Percentiles rank a stretch among this genome's conserved stretches.
phyloP scores from a whole-genome alignment of 2,113 vertebrate genomes.

The Epinephelus fuscoguttatus region DNA sequence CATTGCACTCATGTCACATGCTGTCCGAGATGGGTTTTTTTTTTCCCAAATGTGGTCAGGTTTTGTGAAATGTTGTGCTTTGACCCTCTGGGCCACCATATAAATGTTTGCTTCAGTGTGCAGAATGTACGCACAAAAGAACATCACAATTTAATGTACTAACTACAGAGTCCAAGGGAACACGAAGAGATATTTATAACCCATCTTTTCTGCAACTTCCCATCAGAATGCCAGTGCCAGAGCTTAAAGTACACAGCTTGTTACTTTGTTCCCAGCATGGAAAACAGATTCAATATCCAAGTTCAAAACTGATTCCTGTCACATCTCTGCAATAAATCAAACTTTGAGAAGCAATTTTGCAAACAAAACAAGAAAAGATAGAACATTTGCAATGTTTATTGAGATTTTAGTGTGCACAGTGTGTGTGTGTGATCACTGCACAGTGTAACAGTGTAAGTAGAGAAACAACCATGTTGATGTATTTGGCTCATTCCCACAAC shows the following conservation, averaged over 20 bases:
- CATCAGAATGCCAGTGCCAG: constrained; percentile 25
- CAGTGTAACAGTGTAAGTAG: not conserved
- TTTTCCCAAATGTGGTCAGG: too few relatives aligned
- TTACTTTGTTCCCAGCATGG: constrained; percentile 26
- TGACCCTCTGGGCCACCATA: too few relatives aligned
- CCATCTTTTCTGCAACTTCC: constrained; percentile 38
- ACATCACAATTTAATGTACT: not conserved
- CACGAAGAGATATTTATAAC: constrained; percentile 37
- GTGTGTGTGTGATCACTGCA: not conserved
- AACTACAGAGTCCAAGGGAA: constrained; percentile 2
- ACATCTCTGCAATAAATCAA: constrained; percentile 34
- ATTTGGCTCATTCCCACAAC: not conserved
- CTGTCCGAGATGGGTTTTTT: too few relatives aligned
- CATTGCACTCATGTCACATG: too few relatives aligned
- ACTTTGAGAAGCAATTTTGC: not conserved
- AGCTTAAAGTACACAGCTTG: constrained; percentile 39
- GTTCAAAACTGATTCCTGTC: constrained; percentile 23
- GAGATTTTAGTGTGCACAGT: not conserved
- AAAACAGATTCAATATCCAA: constrained; percentile 29
- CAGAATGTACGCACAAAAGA: constrained; percentile 10
- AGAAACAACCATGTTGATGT: not conserved
- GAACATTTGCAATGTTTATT: not conserved
- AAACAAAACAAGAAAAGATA: not conserved
- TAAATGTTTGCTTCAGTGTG: not conserved
- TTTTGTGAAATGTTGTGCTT: too few relatives aligned